phyloP scores from a whole-genome alignment of 2,113 vertebrate species.

The Amphilophus citrinellus region DNA sequence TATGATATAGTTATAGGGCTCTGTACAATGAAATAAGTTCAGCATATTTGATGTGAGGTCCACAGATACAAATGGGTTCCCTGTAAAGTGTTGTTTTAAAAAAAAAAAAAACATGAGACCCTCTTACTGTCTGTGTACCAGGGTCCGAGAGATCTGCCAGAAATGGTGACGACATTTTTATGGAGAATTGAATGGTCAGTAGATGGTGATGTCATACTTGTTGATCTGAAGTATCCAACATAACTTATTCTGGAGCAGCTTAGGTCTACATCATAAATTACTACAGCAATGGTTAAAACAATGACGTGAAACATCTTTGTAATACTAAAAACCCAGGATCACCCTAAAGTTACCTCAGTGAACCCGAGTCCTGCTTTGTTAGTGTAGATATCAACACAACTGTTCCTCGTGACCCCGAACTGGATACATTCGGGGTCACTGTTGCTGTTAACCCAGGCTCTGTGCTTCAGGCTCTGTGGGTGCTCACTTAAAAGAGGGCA shows the following conservation, averaged over 20 bases:
- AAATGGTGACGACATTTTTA: accelerated
- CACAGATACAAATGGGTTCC: background rate
- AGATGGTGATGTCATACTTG: background rate
- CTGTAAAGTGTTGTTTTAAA: background rate
- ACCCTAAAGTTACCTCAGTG: background rate
- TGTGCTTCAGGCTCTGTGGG: no score
- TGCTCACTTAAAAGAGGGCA: no score
- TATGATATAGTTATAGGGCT: no score
- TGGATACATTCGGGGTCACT: no score
- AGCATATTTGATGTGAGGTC: background rate
- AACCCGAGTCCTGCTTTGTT: background rate
- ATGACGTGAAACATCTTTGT: background rate
- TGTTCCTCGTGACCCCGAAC: no score
- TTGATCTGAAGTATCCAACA: background rate
- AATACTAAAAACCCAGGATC: background rate
- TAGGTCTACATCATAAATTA: background rate
- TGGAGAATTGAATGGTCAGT: background rate
- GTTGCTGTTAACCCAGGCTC: background rate
- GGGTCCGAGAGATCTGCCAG: background rate
- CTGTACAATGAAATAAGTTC: background rate
- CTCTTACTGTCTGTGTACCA: no score
- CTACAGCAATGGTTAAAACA: background rate
- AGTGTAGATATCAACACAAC: background rate
- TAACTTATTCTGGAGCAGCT: background rate
- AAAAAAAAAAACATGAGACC: background rate